Conservation (phyloP, 2,113 vertebrate species). For the Nicator chloris region DNA sequence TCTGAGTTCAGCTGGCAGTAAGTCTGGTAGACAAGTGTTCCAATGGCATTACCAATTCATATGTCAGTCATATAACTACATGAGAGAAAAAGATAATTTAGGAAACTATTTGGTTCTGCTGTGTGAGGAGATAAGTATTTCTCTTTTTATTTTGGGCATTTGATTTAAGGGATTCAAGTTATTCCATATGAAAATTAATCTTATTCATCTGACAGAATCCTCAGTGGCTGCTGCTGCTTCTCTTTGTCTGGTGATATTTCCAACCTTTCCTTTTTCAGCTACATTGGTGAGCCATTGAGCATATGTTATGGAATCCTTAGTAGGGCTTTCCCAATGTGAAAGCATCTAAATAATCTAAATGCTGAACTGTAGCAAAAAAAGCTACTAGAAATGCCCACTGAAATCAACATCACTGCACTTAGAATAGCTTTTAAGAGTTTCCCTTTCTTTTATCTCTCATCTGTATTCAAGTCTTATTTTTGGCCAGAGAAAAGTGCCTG, state of each 20-base stretch:
- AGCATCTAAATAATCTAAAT: neutral
- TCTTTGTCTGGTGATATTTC: neutral
- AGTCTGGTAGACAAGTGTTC: neutral
- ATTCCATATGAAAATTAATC: neutral
- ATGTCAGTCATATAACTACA: neutral
- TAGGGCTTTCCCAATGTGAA: neutral
- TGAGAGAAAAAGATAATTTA: neutral
- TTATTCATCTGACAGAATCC: neutral
- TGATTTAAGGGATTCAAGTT: neutral
- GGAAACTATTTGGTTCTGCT: neutral
- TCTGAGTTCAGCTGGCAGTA: neutral
- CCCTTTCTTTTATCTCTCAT: neutral
- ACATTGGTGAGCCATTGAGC: neutral
- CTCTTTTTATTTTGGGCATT: neutral
- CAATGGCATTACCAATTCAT: neutral
- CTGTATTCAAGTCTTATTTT: neutral
- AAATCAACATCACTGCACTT: neutral
- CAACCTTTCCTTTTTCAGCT: neutral
- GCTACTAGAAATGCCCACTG: neutral
- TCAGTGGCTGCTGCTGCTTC: neutral
- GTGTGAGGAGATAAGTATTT: neutral
- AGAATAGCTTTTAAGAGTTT: neutral
- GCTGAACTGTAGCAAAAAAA: neutral
- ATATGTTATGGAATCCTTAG: neutral
- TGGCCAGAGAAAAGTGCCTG: neutral